These are phyloP conservation scores for Drosophila kanekoi DNA, from an alignment of 2,888 invertebrate species.

Conservation along the genomic window DNA sequence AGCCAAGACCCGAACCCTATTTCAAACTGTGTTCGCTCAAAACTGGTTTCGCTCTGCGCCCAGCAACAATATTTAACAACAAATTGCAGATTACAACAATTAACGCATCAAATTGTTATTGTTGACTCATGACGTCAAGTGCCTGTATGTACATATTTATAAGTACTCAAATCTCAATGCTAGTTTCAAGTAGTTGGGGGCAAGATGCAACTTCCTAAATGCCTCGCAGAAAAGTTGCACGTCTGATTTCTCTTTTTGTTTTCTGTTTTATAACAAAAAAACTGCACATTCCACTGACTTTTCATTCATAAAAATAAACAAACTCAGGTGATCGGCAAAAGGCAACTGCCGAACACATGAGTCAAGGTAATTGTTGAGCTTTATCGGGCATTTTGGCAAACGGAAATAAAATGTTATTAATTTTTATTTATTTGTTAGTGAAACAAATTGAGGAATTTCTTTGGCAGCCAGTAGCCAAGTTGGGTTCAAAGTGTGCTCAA, in stretches of 20 bases:
- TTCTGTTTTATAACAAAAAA: slow-evolving; percentile 5
- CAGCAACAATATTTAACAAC: slow-evolving; percentile 4
- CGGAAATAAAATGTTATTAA: neutral
- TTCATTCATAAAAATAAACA: slow-evolving; percentile 41
- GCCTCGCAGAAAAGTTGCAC: neutral
- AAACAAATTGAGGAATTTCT: slow-evolving; percentile 18
- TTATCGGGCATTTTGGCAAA: slow-evolving; percentile 7
- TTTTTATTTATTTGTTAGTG: neutral
- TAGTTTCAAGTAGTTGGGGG: slow-evolving; percentile 1
- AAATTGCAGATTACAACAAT: slow-evolving; percentile 10
- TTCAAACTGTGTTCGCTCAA: slow-evolving; percentile 13
- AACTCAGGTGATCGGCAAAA: neutral
- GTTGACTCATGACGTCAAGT: slow-evolving; percentile 30
- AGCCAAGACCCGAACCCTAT: slow-evolving; percentile 13
- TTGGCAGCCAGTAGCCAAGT: slow-evolving; percentile 13
- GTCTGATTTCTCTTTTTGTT: neutral
- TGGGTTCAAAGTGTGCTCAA: slow-evolving; percentile 53
- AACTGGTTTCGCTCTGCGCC: slow-evolving; percentile 6
- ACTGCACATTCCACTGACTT: neutral
- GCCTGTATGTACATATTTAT: neutral
- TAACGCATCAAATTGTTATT: slow-evolving; percentile 12
- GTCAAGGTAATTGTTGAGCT: slow-evolving; percentile 18
- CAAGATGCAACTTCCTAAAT: slow-evolving; percentile 8
- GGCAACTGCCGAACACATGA: slow-evolving; percentile 15
- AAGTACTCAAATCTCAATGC: slow-evolving; percentile 10